Percentiles rank a stretch among this genome's conserved stretches.
Conservation (phyloP, 2,797 vertebrate species). For the Diglossa cyanea region DNA sequence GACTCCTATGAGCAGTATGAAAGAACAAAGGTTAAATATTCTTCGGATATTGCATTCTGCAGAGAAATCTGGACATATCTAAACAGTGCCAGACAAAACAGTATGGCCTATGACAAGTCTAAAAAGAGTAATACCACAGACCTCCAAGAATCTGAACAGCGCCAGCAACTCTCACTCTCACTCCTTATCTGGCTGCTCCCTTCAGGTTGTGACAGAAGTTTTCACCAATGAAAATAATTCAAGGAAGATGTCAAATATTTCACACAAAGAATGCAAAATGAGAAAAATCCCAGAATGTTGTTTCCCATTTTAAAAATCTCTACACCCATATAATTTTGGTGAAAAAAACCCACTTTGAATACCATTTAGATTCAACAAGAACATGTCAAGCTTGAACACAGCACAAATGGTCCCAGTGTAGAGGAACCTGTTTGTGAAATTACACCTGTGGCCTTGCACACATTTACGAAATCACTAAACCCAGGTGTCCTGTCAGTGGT, state of each 20-base stretch:
- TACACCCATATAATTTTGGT: background rate
- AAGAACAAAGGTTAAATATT: background rate
- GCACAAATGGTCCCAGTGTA: background rate
- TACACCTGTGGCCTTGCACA: background rate
- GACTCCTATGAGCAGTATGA: background rate
- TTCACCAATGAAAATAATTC: background rate
- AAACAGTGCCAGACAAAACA: background rate
- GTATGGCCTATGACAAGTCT: background rate
- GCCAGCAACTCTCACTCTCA: background rate
- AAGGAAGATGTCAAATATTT: background rate
- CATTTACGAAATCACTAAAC: background rate
- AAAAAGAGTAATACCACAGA: background rate
- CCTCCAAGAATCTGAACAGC: background rate
- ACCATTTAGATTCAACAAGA: background rate
- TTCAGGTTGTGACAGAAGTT: background rate
- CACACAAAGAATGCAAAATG: background rate
- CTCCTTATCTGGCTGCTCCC: background rate
- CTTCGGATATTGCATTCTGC: background rate
- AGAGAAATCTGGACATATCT: background rate
- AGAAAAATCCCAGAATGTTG: background rate
- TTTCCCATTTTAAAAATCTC: background rate
- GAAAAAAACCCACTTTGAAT: background rate
- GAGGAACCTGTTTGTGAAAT: background rate
- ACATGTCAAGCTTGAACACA: background rate
- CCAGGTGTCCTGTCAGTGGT: background rate